Base-by-base conservation (phyloP, 2,888 invertebrate species). In the Ichneumoninae sp. region DNA sequence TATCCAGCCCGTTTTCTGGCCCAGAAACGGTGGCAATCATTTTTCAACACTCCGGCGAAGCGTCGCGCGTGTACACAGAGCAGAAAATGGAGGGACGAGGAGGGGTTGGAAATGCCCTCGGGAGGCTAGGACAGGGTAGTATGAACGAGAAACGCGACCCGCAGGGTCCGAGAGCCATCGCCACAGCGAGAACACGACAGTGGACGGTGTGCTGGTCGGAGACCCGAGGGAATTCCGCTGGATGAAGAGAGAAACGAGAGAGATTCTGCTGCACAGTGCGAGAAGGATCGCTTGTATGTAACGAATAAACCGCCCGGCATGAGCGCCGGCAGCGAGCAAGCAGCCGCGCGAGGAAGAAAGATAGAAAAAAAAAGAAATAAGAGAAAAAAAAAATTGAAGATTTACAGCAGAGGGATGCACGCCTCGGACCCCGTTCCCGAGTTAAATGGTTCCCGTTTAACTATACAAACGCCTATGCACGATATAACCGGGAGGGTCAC, bases 391-490 rank as follows among this genome's bases (percentile, higher is more conserved):
- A 74, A 79, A 74, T 74, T 10, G 65, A 75, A 82, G 75, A 82
- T 84, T 84, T 80, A 84, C 77, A 19, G 80, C 66, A 10, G 54
- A 52, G 83, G 76, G 71, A 76, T 80, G 76, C 13, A 44, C 76
- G 76, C 44, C 44, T 40, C 75, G 62, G 68, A 81, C 65, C 52
- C 40, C 71, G 78, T 78, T 72, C 22, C 44, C 62, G 75, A 84
- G 74, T 86, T 82, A 81, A 86, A 86, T 82, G 81, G 83, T 82
- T 84, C 80, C 84, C 77, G 75, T 85, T 84, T 82, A 85, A 85
- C 85, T 69, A 78, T 69, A 72, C 75, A 71, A 77, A 81, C 62
- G 62, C 62, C 30, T 62, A 30, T 62, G 52, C 81, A 77, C 69
- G 69, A 69, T 75, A 80, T 76, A 70, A 74, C 80, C 47, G 57